Conservation (phyloP, 2,113 vertebrate genomes). For the Balaeniceps rex region DNA sequence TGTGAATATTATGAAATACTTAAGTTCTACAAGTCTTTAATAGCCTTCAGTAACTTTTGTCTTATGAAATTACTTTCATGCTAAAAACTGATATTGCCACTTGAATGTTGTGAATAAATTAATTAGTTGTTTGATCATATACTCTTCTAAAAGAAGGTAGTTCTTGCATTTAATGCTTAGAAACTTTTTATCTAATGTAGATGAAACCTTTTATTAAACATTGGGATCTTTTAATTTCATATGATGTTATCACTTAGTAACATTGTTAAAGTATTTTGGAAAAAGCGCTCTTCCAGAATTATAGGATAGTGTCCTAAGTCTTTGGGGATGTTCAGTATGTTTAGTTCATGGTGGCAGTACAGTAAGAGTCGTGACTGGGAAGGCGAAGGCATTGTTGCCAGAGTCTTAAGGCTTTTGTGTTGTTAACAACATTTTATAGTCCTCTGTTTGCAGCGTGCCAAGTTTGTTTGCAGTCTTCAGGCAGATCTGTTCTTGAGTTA, state of each 20-base stretch:
- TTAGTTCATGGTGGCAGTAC: background rate
- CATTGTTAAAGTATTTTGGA: background rate
- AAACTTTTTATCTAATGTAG: background rate
- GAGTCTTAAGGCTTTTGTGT: background rate
- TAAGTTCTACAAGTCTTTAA: background rate
- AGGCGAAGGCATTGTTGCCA: background rate
- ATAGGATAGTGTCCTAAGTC: fast-evolving
- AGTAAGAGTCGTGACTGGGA: fast-evolving
- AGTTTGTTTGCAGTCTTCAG: background rate
- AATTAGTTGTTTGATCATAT: background rate
- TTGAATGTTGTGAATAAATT: background rate
- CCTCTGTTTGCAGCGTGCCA: background rate
- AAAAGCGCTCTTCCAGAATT: too few relatives aligned
- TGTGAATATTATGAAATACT: background rate
- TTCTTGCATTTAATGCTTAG: background rate
- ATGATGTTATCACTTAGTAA: background rate
- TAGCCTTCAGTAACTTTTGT: background rate
- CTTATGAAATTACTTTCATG: background rate
- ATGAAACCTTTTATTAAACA: background rate
- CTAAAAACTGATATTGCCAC: background rate
- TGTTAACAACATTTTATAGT: background rate
- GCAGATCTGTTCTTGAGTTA: background rate
- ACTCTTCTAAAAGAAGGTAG: background rate
- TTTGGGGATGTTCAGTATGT: background rate
- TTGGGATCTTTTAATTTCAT: background rate